Evolutionary conservation across 2,888 invertebrate species (phyloP).

Genomic region (Calephelis perditalis): DNA sequence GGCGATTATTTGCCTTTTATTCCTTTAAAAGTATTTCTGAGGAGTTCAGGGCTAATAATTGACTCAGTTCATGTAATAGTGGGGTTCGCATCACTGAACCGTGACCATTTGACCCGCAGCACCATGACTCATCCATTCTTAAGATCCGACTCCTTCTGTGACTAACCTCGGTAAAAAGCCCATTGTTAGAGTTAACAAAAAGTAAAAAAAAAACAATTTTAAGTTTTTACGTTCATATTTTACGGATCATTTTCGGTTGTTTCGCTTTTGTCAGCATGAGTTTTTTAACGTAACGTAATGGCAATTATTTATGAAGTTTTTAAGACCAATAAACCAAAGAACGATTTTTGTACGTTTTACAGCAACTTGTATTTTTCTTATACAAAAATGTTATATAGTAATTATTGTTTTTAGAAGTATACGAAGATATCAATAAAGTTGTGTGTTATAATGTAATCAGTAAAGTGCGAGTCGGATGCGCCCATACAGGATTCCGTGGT

Average conservation of each 20-base stretch:
- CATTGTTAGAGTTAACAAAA: conserved; percentile 45
- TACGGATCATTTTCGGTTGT: neutral
- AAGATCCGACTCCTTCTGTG: conserved; percentile 57
- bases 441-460: too few relatives aligned
- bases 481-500: too few relatives aligned
- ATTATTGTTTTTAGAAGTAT: too few relatives aligned
- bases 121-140: conserved; percentile 63
- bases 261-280: neutral
- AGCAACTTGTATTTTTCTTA: too few relatives aligned
- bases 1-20: neutral
- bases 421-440: too few relatives aligned
- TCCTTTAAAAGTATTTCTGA: too few relatives aligned
- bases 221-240: neutral
- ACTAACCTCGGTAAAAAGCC: conserved; percentile 53
- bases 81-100: conserved; percentile 42
- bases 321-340: too few relatives aligned
- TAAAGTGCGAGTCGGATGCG: too few relatives aligned
- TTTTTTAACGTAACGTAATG: neutral
- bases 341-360: too few relatives aligned
- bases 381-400: too few relatives aligned
- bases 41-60: conserved; percentile 3
- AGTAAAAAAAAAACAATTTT: conserved; percentile 7
- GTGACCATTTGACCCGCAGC: conserved; percentile 50
- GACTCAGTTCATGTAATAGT: neutral
- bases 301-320: too few relatives aligned